A percentile compares a stretch with the other conserved stretches of the same genome.
Conservation (phyloP, 2,888 invertebrate species). For the Zaprionus lineosus region DNA sequence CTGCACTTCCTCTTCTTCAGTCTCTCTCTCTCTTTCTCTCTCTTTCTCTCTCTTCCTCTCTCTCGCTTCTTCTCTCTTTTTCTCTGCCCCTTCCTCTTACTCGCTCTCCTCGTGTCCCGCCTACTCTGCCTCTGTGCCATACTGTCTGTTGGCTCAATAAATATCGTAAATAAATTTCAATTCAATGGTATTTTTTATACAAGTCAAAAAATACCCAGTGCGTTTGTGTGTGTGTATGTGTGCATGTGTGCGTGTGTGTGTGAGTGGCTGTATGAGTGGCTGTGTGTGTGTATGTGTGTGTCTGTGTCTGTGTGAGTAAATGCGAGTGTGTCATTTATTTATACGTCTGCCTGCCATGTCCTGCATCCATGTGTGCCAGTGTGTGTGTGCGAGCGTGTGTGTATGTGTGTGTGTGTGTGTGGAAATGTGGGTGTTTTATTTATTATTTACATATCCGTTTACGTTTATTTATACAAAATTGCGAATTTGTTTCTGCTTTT, state of each 20-base stretch:
- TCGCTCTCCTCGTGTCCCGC: neutral
- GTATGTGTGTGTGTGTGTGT: slow-evolving; percentile 10
- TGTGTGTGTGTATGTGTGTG: neutral
- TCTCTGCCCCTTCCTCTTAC: slow-evolving; percentile 2
- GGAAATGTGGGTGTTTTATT: slow-evolving; percentile 46
- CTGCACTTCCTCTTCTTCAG: no score
- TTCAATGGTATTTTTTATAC: slow-evolving; percentile 50
- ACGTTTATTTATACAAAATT: slow-evolving; percentile 64
- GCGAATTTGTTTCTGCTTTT: slow-evolving; percentile 54
- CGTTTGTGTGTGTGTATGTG: slow-evolving; percentile 2
- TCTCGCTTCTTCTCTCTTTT: neutral
- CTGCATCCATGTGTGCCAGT: neutral
- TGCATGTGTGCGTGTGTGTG: slow-evolving; percentile 32
- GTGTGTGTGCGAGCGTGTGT: slow-evolving; percentile 1
- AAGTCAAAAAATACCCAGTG: neutral
- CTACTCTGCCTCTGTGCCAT: neutral
- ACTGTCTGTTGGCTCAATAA: slow-evolving; percentile 44
- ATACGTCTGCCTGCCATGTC: slow-evolving; percentile 9
- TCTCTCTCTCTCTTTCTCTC: neutral
- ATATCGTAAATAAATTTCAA: slow-evolving; percentile 62
- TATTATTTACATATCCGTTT: slow-evolving; percentile 65
- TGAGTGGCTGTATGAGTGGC: no score
- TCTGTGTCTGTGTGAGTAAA: slow-evolving; percentile 30
- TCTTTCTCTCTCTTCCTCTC: neutral
- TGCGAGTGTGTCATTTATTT: slow-evolving; percentile 23